Evolutionary conservation across 2,888 invertebrate species (phyloP).

Genomic region (Watsonalla cultraria): DNA sequence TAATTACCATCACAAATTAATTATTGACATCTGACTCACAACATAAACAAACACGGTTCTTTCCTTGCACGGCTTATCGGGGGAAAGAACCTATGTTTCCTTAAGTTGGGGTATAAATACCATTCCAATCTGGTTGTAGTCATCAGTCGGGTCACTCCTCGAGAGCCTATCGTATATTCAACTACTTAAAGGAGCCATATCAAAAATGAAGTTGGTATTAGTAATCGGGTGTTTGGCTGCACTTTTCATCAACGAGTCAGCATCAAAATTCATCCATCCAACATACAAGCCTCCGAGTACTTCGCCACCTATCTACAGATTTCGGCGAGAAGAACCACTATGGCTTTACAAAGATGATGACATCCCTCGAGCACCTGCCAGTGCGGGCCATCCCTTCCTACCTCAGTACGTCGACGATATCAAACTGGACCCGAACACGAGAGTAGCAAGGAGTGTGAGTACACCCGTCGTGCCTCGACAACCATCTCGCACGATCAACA

Average conservation of each 20-base stretch:
- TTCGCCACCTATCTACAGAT: background rate
- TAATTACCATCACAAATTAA: background rate
- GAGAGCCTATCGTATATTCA: too few species aligned
- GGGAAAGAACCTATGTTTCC: conserved; percentile 3
- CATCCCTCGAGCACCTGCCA: background rate
- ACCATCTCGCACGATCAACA: too few species aligned
- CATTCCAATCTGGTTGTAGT: background rate
- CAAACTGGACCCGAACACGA: background rate
- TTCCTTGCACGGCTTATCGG: background rate
- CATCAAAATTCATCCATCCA: background rate
- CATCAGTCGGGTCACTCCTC: background rate
- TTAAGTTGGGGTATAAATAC: conserved; percentile 1
- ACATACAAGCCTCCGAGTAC: background rate
- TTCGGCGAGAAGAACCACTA: background rate
- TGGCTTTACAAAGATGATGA: background rate
- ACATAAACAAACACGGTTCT: background rate
- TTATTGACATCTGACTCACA: background rate
- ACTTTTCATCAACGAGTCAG: background rate
- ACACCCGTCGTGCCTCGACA: background rate
- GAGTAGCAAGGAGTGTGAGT: background rate
- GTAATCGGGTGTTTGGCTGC: background rate
- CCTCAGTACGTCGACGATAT: background rate
- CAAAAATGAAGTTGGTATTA: background rate
- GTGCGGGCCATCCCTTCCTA: background rate
- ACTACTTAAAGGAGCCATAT: too few species aligned